Evolutionary conservation across 2,888 invertebrate species (phyloP), one percentile per base, ranked within the genome.

Genomic region (Siphonodentalium dalli): DNA sequence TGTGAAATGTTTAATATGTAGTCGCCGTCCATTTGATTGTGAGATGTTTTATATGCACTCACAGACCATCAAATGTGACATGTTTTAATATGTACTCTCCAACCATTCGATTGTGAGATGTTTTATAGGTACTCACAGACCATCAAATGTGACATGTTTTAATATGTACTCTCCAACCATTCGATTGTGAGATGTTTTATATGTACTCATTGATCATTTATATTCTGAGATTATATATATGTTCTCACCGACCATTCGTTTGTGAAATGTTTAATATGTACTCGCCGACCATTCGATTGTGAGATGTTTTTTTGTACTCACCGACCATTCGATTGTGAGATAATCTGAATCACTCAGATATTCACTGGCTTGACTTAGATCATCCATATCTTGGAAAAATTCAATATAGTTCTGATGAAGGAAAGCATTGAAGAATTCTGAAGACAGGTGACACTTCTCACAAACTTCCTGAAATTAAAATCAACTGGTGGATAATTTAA

Each of bases 281-380:
- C 71, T 63, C 67, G 79, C 80, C 34, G 70, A 69, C 82, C 82
- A 82, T n/a, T n/a, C n/a, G n/a, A n/a, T n/a, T n/a, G n/a, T 3
- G 4, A 15, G 11, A 34, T n/a, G 23, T 31, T 8, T 27, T 35
- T 18, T n/a, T 9, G 31, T 27, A 66, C 71, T 63, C 67, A 80
- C 80, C 34, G 70, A 69, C 82, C 82, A 82, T 20, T 79, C 73
- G 4, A 83, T 86, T 82, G 91, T 90, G 85, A 92, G 84, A 34
- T 84, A 83, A 71, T 92, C 91, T 0, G 89, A 86, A 49, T 87
- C 83, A 73, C 91, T 90, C 33, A 93, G 81, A 49, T 87, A 86
- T 45, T 89, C 85, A 0, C 87, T 83, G 2, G 89, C 89, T 48
- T 82, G 79, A 21, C 84, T 83, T 0, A 85, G 83, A 66, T 89